These are phyloP conservation scores for Lordiphosa andalusiaca DNA, from an alignment of 2,888 invertebrate genomes.

Conservation along the genomic window DNA sequence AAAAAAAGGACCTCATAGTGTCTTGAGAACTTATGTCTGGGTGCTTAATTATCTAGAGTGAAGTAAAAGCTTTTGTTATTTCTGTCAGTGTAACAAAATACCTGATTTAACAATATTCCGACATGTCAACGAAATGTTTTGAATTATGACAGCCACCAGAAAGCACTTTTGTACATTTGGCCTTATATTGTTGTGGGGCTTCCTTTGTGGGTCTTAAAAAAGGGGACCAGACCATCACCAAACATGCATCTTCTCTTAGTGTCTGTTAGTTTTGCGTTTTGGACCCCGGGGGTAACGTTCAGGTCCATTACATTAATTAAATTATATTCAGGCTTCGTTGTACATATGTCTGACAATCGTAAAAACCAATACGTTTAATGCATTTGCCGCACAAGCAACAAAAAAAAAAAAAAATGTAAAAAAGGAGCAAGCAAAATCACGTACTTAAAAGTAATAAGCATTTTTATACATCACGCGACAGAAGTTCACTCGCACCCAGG, in stretches of 20 bases:
- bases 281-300: conserved; percentile 21
- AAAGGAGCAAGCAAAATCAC: conserved; percentile 49
- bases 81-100: no score
- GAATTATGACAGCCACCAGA: no score
- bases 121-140: no score
- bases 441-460: conserved; percentile 70
- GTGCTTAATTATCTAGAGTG: no score
- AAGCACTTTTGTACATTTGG: no score
- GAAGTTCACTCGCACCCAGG: conserved; percentile 32
- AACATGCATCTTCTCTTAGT: conserved; percentile 21
- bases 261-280: conserved; percentile 6
- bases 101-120: no score
- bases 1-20: no score
- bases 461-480: conserved; percentile 55
- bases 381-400: conserved; percentile 32
- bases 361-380: conserved; percentile 66
- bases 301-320: conserved; percentile 65
- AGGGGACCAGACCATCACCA: conserved; percentile 7
- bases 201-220: conserved; percentile 14
- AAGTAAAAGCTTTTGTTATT: no score
- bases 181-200: not conserved
- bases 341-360: conserved; percentile 46
- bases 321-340: conserved; percentile 43
- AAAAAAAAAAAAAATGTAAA: no score
- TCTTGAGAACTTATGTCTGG: no score